Percentiles rank a stretch among this genome's conserved stretches.
Evolutionary conservation across 2,888 invertebrate genomes (phyloP).

Genomic region (Schrankia costaestrigalis): DNA sequence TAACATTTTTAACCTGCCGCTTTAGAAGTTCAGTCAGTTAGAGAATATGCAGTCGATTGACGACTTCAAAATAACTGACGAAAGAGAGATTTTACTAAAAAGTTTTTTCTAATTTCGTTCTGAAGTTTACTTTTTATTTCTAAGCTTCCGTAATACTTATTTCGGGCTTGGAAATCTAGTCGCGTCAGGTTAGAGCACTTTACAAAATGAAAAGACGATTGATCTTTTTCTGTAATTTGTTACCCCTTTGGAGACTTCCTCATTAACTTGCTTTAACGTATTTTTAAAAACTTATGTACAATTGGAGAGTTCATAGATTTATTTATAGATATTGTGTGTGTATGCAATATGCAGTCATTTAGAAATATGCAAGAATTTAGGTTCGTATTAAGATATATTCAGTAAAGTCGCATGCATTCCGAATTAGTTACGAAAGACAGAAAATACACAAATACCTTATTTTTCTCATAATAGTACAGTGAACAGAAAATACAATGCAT

Average conservation of each 20-base stretch:
- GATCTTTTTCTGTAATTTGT: slow-evolving; percentile 30
- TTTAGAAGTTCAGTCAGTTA: slow-evolving; percentile 42
- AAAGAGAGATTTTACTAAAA: slow-evolving; percentile 40
- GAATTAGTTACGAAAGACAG: too few species aligned
- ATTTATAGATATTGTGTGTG: too few species aligned
- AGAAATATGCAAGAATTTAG: too few species aligned
- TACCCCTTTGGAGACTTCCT: slow-evolving; percentile 24
- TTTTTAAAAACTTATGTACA: neutral
- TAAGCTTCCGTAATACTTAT: slow-evolving; percentile 38
- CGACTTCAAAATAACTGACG: slow-evolving; percentile 63
- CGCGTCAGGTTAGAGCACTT: slow-evolving; percentile 18
- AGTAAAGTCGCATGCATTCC: too few species aligned
- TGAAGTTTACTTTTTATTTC: slow-evolving; percentile 32
- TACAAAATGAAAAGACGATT: slow-evolving; percentile 25
- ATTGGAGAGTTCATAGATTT: neutral
- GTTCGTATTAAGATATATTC: too few species aligned
- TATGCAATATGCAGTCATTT: too few species aligned
- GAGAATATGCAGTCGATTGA: slow-evolving; percentile 56
- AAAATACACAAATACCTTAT: too few species aligned
- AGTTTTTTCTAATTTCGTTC: slow-evolving; percentile 64
- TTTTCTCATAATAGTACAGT: too few species aligned
- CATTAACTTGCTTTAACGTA: slow-evolving; percentile 12
- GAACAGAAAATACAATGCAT: too few species aligned
- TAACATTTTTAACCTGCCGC: slow-evolving; percentile 37
- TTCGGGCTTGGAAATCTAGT: slow-evolving; percentile 28